Percentiles rank a stretch among this genome's conserved stretches.
phyloP scores from a whole-genome alignment of 2,113 vertebrate species.

The Dasyurus viverrinus region DNA sequence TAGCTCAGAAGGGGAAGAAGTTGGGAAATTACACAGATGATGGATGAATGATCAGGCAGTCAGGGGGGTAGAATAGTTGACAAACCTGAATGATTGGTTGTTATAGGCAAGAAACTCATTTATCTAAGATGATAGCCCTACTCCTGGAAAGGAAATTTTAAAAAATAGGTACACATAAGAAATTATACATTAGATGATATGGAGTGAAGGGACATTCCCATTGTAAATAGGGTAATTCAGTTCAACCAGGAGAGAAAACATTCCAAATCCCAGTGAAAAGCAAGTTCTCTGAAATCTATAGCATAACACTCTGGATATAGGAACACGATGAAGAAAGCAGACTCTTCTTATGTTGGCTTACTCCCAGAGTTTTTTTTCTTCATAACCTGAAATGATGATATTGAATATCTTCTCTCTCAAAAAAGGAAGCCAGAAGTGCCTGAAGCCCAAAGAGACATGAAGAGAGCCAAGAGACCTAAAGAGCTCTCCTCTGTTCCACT shows the following conservation, averaged over 20 bases:
- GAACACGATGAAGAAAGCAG: background rate
- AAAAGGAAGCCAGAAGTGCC: background rate
- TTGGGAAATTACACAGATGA: too few species aligned
- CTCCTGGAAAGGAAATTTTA: background rate
- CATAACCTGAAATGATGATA: background rate
- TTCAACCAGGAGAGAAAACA: background rate
- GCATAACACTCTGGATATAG: background rate
- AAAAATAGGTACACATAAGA: background rate
- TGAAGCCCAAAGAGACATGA: background rate
- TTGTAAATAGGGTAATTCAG: background rate
- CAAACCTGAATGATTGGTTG: too few species aligned
- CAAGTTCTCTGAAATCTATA: background rate
- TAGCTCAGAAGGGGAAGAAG: too few species aligned
- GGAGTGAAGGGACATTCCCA: background rate
- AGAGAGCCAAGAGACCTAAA: background rate
- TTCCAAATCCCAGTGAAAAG: too few species aligned
- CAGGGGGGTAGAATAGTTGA: too few species aligned
- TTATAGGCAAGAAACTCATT: background rate
- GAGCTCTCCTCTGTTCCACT: background rate
- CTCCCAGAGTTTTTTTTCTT: background rate
- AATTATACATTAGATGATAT: background rate
- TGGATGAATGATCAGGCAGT: too few species aligned
- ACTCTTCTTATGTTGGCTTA: background rate
- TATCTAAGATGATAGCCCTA: background rate
- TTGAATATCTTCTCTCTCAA: background rate